A percentile compares a stretch with the other conserved stretches of the same genome.
phyloP scores from a whole-genome alignment of 64 coral and sea anemone genomes.

The Orbicella faveolata region DNA sequence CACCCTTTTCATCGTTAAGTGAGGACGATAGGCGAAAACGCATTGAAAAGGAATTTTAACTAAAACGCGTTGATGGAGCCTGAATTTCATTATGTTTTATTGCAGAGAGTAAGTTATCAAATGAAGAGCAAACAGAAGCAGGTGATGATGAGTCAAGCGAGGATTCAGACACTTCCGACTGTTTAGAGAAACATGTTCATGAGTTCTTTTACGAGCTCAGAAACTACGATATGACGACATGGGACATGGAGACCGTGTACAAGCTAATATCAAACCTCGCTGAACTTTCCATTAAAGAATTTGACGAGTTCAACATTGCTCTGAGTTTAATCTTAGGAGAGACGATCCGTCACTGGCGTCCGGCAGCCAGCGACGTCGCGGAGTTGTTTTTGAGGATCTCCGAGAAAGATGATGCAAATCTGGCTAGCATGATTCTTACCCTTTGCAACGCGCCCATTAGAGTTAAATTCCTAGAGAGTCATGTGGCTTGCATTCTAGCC shows the following conservation, averaged over 20 bases:
- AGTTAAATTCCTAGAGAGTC: conserved; percentile 65
- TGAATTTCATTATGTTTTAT: neutral
- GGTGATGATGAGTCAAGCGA: conserved; percentile 19
- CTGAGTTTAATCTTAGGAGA: conserved; percentile 76
- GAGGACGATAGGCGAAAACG: no score
- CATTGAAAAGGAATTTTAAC: no score
- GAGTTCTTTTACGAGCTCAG: conserved; percentile 54
- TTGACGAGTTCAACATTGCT: conserved; percentile 79
- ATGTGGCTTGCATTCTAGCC: conserved; percentile 60
- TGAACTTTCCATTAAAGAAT: conserved; percentile 67
- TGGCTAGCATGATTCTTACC: conserved; percentile 73
- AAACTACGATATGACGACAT: conserved; percentile 42
- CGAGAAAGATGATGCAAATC: conserved; percentile 62
- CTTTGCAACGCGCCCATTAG: conserved; percentile 73
- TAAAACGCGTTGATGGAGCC: neutral
- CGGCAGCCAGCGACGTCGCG: conserved; percentile 33
- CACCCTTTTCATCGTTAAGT: no score
- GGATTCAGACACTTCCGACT: neutral
- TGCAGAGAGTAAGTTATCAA: conserved; percentile 5
- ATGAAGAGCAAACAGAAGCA: conserved; percentile 7
- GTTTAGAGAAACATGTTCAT: conserved; percentile 24
- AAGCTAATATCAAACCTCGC: conserved; percentile 63
- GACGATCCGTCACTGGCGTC: conserved; percentile 64
- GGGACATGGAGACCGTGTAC: conserved; percentile 60
- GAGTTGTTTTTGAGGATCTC: conserved; percentile 77